Conservation (phyloP, 2,113 vertebrate genomes). For the Rhinoderma darwinii region DNA sequence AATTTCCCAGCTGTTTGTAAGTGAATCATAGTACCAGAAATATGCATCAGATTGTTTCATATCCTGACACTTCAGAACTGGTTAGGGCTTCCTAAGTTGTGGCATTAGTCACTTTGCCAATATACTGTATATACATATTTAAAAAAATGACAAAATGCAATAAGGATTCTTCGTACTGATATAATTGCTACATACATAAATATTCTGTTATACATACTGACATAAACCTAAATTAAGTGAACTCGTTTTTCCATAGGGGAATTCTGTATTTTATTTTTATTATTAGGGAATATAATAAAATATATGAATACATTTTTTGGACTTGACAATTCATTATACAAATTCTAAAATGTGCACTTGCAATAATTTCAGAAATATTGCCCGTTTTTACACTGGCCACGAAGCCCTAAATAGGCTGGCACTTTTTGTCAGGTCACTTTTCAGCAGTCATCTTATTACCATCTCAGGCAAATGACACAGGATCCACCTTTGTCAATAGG, state of each 20-base stretch:
- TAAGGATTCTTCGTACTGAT: neutral
- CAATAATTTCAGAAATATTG: too few species aligned
- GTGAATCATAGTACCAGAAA: constrained; percentile 36
- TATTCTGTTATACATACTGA: neutral
- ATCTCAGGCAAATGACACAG: too few species aligned
- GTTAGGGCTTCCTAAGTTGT: constrained; percentile 5
- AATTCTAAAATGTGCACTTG: neutral
- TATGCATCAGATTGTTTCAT: constrained; percentile 20
- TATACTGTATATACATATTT: neutral
- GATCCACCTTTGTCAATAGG: too few species aligned
- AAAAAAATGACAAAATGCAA: neutral
- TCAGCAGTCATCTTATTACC: too few species aligned
- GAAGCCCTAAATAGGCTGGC: too few species aligned
- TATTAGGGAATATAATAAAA: neutral
- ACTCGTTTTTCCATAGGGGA: neutral
- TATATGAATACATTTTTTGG: neutral
- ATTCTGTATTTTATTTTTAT: neutral
- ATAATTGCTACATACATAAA: neutral
- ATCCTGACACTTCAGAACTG: constrained; percentile 23
- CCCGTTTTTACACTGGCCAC: too few species aligned
- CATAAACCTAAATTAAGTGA: neutral
- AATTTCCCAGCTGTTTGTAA: constrained; percentile 54
- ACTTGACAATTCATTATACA: neutral
- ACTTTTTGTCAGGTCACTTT: too few species aligned
- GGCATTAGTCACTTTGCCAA: constrained; percentile 6